phyloP scores from a whole-genome alignment of 2,113 vertebrate genomes.

The Echinops telfairi region DNA sequence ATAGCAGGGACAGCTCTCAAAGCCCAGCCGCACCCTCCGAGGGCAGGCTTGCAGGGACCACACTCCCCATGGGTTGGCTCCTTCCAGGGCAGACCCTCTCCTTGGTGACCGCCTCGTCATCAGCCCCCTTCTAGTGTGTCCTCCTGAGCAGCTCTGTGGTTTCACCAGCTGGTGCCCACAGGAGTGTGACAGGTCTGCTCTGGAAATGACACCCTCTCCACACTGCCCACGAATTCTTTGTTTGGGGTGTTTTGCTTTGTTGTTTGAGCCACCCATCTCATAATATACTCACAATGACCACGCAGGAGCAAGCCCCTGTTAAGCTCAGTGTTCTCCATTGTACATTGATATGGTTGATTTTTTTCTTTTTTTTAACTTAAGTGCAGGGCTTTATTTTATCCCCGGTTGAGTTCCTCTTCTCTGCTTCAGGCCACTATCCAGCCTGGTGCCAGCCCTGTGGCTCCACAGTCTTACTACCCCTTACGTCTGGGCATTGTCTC shows the following conservation, averaged over 20 bases:
- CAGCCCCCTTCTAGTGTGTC: not conserved
- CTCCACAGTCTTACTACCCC: not conserved
- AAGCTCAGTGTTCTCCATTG: not conserved
- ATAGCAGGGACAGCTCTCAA: not conserved
- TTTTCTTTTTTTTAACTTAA: not conserved
- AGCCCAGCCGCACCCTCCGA: not conserved
- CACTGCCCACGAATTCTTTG: not conserved
- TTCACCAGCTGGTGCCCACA: not conserved
- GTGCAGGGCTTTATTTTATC: not conserved
- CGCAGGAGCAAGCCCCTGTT: not conserved
- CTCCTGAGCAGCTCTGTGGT: not conserved
- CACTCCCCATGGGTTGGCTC: not conserved
- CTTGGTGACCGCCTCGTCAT: not conserved
- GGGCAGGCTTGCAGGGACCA: no score
- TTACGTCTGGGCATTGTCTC: constrained; percentile 9
- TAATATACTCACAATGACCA: not conserved
- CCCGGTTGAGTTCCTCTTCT: constrained; percentile 2
- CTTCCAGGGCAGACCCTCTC: not conserved
- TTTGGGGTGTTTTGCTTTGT: not conserved
- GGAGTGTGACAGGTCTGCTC: not conserved
- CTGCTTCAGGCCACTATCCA: constrained; percentile 14
- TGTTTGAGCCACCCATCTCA: not conserved
- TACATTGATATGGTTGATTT: not conserved
- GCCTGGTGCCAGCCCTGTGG: not conserved
- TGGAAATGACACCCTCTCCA: not conserved